Evolutionary conservation across 1,140 invertebrate genomes (phyloP), one percentile per base, ranked within the genome.

Genomic region (Matsumurasca onukii): DNA sequence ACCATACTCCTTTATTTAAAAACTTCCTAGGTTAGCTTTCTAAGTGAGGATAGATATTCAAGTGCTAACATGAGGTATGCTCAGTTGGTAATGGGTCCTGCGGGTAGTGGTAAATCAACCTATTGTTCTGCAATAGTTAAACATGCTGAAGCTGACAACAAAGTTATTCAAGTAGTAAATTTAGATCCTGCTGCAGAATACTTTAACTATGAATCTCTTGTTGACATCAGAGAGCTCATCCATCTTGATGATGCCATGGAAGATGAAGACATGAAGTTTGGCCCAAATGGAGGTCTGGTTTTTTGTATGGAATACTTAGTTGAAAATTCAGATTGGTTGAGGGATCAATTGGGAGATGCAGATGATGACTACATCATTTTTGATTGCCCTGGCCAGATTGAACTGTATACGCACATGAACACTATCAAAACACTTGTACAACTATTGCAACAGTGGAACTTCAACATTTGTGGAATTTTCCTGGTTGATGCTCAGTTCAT

Each of bases 331-430:
- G 89, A 94, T 29, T 99, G 96, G 96, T 78, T 99, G 5, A 86
- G 91, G 74, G 92, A 96, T 61, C 87, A 94, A 76, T 78, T 98
- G 15, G 88, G 86, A 15, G 84, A 86, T 15, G 77, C 80, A 29
- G 84, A 87, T 1, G 90, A 93, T 70, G 97, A 99, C 81, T 99
- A 99, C 77, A 89, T 98, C 63, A 81, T 99, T n/a, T 98, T 99
- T 79, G 98, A 99, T 82, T 98, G 97, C 80, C 97, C 98, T 13
- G 97, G 98, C 2, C 98, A 99, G 85, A 97, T 99, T 71, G 98
- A 99, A 81, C 81, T 99, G 0, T 99, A 98, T 79, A 98, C 95
- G 30, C 97, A 99, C 80, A 86, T 99, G 76, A 89, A 91, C 57
- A 89, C 95, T 15, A 95, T 99, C 78, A 86, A 86, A 72, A 86